Evolutionary conservation across 2,888 invertebrate species (phyloP).

Genomic region (Nephrotoma appendiculata): DNA sequence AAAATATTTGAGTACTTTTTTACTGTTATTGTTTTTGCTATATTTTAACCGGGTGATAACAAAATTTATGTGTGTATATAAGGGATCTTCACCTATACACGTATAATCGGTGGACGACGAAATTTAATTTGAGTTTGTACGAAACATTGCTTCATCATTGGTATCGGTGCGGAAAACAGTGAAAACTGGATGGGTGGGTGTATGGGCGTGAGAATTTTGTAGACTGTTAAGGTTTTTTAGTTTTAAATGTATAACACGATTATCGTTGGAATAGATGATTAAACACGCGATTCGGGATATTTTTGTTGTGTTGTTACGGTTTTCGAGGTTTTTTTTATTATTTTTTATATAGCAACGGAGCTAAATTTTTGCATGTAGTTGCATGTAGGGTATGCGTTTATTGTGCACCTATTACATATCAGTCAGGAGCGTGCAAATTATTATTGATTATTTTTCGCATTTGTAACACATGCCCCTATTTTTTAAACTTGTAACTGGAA

Average conservation of each 20-base stretch:
- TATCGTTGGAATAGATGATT: not conserved
- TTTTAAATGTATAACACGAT: not conserved
- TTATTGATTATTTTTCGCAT: not conserved
- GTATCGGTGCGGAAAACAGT: not conserved
- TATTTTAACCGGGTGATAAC: not conserved
- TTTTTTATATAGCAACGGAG: not conserved
- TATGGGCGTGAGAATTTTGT: not conserved
- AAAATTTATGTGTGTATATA: not conserved
- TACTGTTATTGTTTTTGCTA: not conserved
- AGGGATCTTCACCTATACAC: not conserved
- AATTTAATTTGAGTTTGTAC: not conserved
- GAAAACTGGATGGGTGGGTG: not conserved
- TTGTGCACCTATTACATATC: not conserved
- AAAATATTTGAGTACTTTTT: not conserved
- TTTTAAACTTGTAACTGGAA: no score
- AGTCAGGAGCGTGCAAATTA: not conserved
- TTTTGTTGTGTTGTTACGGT: not conserved
- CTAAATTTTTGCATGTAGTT: not conserved
- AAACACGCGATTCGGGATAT: not conserved
- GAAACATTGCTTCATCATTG: not conserved
- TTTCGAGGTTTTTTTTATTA: not conserved
- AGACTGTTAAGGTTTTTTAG: not conserved
- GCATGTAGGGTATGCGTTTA: no score
- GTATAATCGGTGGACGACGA: not conserved
- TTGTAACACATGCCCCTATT: no score